Base-by-base conservation (phyloP, 2,113 vertebrate genomes). In the Girardinichthys multiradiatus region DNA sequence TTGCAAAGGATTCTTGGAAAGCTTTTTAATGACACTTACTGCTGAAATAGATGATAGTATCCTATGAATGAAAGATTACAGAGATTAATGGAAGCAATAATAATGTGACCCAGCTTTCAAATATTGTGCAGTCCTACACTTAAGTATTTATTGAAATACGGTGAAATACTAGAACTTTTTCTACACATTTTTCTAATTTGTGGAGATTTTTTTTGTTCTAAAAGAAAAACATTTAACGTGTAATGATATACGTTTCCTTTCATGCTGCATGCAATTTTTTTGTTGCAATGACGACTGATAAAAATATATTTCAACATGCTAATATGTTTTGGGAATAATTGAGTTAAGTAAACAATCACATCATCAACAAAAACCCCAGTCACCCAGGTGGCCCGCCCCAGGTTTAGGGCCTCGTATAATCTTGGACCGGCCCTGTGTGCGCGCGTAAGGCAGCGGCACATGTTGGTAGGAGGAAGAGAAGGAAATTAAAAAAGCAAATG, bases 401-500 rank as follows among this genome's bases (percentile, higher is more conserved):
- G 48, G 21, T 51, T 51, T 51, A 51, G 21, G 48, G 9, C 24
- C 48, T 54, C 48, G 10, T 2, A n/a, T 54, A 54, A 54, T 17
- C 21, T 54, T n/a, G 48, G 48, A 54, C 48, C 48, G 48, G 62
- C 83, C 82, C 72, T 21, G 72, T 17, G 63, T 12, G 70, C 27
- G 82, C 21, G 64, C 37, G 42, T 45, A 72, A 71, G 76, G 74
- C 77, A 90, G 83, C 81, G 71, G 86, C 89, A 90, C 90, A 91
- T 89, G 91, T 89, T 89, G 83, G 83, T 71, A 85, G 74, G 78
- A 88, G 82, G 80, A 90, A 87, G 89, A 91, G 80, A 74, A 90
- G 87, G 90, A 91, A 92, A 91, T 87, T 87, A 87, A 84, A 21
- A 90, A 89, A 88, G 86, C 83, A 83, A 91, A 87, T 81, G 75